phyloP scores from a whole-genome alignment of 2,888 invertebrate genomes.

The Hybos culiciformis region DNA sequence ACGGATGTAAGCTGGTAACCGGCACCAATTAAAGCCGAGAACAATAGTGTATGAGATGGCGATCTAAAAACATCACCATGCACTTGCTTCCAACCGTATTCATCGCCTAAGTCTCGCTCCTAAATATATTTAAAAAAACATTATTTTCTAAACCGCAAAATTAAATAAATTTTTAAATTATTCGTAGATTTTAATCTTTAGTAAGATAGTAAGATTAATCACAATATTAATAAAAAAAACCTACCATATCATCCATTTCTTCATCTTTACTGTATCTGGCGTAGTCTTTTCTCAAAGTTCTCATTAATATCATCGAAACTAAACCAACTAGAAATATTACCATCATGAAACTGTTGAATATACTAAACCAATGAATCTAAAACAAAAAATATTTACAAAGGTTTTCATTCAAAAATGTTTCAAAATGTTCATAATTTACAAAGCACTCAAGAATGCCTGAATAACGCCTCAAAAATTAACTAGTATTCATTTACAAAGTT shows the following conservation, averaged over 20 bases:
- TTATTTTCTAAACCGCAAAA: no score
- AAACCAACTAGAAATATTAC: constrained; percentile 96
- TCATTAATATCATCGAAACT: constrained; percentile 97
- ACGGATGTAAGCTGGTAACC: constrained; percentile 91
- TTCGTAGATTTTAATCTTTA: no score
- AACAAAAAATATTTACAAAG: constrained; percentile 16
- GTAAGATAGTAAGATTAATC: no score
- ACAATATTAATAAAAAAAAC: no score
- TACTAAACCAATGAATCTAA: constrained; percentile 98
- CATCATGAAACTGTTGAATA: constrained; percentile 99
- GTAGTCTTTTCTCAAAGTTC: constrained; percentile 96
- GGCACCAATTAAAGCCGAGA: constrained; percentile 88
- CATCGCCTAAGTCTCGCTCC: constrained; percentile 96
- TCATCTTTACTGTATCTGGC: constrained; percentile 99
- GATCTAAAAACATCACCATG: constrained; percentile 98
- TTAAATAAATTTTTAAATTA: no score
- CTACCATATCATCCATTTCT: constrained; percentile 89
- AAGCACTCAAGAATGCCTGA: no score
- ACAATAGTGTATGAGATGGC: constrained; percentile 78
- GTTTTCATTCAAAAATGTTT: neutral
- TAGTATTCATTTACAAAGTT: no score
- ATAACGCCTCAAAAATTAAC: no score
- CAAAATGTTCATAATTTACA: neutral
- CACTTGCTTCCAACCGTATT: constrained; percentile 99
- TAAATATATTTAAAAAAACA: no score